These are phyloP conservation scores for Drosophila mauritiana DNA, from an alignment of 1,140 invertebrate genomes.

Conservation along the genomic window DNA sequence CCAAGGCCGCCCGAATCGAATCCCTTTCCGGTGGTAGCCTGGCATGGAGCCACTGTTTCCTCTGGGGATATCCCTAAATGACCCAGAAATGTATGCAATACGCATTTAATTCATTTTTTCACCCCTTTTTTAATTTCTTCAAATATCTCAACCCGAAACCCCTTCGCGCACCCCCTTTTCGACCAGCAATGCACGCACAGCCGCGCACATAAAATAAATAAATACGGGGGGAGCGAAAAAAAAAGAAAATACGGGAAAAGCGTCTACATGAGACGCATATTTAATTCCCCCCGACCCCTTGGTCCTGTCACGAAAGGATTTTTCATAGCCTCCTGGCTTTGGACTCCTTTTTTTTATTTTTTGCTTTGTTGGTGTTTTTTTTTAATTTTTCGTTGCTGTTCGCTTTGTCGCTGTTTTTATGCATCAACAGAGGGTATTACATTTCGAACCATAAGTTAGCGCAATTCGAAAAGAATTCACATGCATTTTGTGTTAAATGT, in stretches of 20 bases:
- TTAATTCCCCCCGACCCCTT: conserved; percentile 54
- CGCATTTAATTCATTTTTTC: conserved; percentile 56
- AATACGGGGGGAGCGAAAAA: conserved; percentile 34
- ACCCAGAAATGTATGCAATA: conserved; percentile 60
- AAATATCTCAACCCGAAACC: conserved; percentile 41
- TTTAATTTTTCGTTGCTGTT: conserved; percentile 4
- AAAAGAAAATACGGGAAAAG: conserved; percentile 23
- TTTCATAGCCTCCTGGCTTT: conserved; percentile 56
- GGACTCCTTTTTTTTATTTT: conserved; percentile 23
- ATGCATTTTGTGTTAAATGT: too few relatives aligned
- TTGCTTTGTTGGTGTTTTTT: conserved; percentile 5
- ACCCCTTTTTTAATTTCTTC: conserved; percentile 64
- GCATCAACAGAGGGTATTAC: neutral
- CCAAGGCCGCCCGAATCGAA: conserved; percentile 18
- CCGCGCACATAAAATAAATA: conserved; percentile 77
- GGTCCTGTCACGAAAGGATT: conserved; percentile 66
- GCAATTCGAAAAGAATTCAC: neutral
- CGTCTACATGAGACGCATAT: conserved; percentile 78
- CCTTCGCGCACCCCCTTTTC: neutral
- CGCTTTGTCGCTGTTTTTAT: conserved; percentile 12
- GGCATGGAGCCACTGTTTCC: conserved; percentile 14
- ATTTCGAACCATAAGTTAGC: neutral
- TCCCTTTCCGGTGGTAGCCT: conserved; percentile 3
- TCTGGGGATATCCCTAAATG: conserved; percentile 43
- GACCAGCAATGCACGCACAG: conserved; percentile 68